Evolutionary conservation across 1,140 invertebrate species (phyloP).

Genomic region (Drosophila ercepeae): DNA sequence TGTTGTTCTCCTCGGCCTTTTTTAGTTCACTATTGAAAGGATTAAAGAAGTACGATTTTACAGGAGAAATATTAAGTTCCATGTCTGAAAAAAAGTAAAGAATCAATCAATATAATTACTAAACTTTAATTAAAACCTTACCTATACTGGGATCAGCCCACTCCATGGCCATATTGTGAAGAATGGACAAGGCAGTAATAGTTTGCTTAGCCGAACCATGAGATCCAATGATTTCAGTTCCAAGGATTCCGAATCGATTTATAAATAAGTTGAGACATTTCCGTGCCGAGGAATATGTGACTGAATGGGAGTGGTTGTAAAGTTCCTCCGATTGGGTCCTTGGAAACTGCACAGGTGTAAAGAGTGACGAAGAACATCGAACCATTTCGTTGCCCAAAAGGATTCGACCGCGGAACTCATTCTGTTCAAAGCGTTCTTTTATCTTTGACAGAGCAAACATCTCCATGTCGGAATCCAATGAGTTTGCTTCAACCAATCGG

Average conservation of each 20-base stretch:
- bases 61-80: slow-evolving; percentile 24
- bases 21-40: slow-evolving; percentile 2
- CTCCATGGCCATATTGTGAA: slow-evolving; percentile 79
- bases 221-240: slow-evolving; percentile 48
- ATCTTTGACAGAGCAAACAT: slow-evolving; percentile 63
- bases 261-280: slow-evolving; percentile 57
- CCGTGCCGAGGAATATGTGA: slow-evolving; percentile 60
- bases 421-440: slow-evolving; percentile 74
- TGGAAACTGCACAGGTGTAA: slow-evolving; percentile 60
- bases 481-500: slow-evolving; percentile 47
- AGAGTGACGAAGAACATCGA: slow-evolving; percentile 55
- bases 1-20: slow-evolving; percentile 47
- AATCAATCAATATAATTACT: not conserved
- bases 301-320: slow-evolving; percentile 60
- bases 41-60: slow-evolving; percentile 38
- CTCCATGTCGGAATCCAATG: slow-evolving; percentile 35
- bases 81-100: slow-evolving; percentile 30
- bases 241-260: slow-evolving; percentile 60
- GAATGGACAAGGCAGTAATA: slow-evolving; percentile 65
- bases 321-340: slow-evolving; percentile 54
- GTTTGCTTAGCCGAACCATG: slow-evolving; percentile 59
- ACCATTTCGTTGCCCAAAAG: slow-evolving; percentile 60
- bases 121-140: not conserved
- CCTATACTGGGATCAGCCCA: slow-evolving; percentile 66
- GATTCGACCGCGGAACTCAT: slow-evolving; percentile 75